Evolutionary conservation across 92 coral and sea anemone species (phyloP), one percentile per base, ranked within the genome.

Genomic region (Parazoanthus darwini): DNA sequence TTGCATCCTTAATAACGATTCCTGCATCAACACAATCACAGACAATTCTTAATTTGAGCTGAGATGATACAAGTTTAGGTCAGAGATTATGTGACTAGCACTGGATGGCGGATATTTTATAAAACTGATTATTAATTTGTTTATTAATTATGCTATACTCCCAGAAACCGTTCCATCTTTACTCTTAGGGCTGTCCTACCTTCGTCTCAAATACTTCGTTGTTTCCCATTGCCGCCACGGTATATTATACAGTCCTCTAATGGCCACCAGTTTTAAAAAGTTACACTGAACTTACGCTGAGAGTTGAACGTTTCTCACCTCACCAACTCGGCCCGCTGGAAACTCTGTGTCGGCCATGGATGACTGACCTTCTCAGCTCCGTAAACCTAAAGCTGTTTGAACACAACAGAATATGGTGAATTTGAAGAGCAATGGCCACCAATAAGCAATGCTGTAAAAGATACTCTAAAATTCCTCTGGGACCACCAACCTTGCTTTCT

Each of bases 401-500:
- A 38, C 39, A 44, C 43, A 76, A 76, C 46, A 76, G 43, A 37
- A 76, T 20, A 76, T 76, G 33, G 33, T 29, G 33, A 29, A 29
- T 29, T 29, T 29, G 22, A 76, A 76, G 39, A 6, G 5, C 13
- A 76, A 6, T 74, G 15, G 9, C n/a, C 35, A 8, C 9, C 10
- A 72, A 26, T n/a, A 72, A 72, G 11, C 51, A 48, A 72, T n/a
- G 8, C 20, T 76, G n/a, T 76, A 39, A 5, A 38, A 76, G 54
- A 76, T 76, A 76, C n/a, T 38, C 51, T 76, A 76, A 76, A 76
- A 76, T 76, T 37, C 46, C 80, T 37, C 51, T 23, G 48, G n/a
- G 80, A 43, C 29, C 80, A 76, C 80, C 80, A 76, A 76, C 80
- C 80, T 76, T 15, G 54, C 80, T 74, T 38, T 38, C 29, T 18